Evolutionary conservation across 2,797 vertebrate species (phyloP), one percentile per base, ranked within the genome.

Genomic region (Darevskia nairensis): DNA sequence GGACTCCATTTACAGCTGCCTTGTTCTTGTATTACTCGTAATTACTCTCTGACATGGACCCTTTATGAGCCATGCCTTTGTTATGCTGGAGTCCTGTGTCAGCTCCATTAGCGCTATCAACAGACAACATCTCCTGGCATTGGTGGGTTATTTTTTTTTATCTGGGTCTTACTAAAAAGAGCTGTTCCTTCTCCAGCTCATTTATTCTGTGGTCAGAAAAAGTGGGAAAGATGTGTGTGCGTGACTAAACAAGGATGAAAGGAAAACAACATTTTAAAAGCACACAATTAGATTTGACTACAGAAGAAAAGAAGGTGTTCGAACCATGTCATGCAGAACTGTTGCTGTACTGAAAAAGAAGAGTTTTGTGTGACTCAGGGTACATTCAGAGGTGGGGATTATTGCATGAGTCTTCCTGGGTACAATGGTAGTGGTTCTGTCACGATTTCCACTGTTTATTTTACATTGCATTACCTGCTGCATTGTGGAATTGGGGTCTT

Each of bases 1-100:
- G 29, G 61, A 44, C n/a, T 64, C 35, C 81, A 66, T 82, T 87
- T 74, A 66, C 89, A 87, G 80, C 93, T 90, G 91, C 78, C 90
- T 79, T n/a, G 83, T 32, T 4, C 86, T 84, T 39, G 68, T 86
- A 35, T 87, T 86, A 76, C 80, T 78, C 84, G 82, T 55, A 80
- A 89, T 90, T 79, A 46, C 46, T 5, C n/a, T 87, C 86, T 84
- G 44, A n/a, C 90, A 19, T 6, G 87, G 86, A 84, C 88, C 86
- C 88, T 83, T 79, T 64, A 21, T 50, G 5, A 89, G 88, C 61
- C 55, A 80, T 89, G 66, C 71, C 86, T 90, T 59, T 83, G 82
- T 77, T 91, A 89, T 79, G 87, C 92, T 76, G 0, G 55, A 35
- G 87, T 78, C 79, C 80, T 85, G 13, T 13, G 0, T 46, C 88